A percentile compares a stretch with the other conserved stretches of the same genome.
Conservation (phyloP, 1,140 invertebrate species). For the Diploscapter pachys region DNA sequence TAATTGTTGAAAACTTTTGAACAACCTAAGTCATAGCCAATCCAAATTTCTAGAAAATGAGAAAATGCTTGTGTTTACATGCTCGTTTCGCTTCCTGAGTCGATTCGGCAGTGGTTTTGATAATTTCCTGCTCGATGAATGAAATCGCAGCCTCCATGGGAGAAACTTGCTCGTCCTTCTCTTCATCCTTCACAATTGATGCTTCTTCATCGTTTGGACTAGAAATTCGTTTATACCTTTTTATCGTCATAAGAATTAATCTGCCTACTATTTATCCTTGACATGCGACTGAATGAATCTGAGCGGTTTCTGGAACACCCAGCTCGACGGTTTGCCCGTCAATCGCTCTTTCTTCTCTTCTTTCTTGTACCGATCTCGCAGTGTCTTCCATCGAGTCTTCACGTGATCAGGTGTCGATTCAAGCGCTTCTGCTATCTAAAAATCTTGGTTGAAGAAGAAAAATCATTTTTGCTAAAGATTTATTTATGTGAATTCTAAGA, state of each 20-base stretch:
- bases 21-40: neutral
- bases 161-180: constrained; percentile 9
- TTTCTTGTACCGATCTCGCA: constrained; percentile 33
- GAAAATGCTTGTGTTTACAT: too few relatives aligned
- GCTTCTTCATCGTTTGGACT: neutral
- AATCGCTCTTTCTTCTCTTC: constrained; percentile 30
- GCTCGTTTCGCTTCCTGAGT: neutral
- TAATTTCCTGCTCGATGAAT: constrained; percentile 27
- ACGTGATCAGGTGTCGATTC: constrained; percentile 23
- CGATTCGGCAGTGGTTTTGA: constrained; percentile 7
- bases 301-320: constrained; percentile 14
- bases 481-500: neutral
- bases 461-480: neutral
- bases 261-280: constrained; percentile 17
- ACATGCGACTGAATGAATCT: constrained; percentile 25
- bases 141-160: constrained; percentile 31
- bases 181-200: neutral
- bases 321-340: constrained; percentile 9
- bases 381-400: constrained; percentile 35
- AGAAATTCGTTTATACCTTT: constrained; percentile 6
- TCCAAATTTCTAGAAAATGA: constrained; percentile 6
- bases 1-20: neutral
- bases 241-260: neutral
- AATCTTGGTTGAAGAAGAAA: neutral
- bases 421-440: neutral